Conservation (phyloP, 2,888 invertebrate species). For the Synanthedon vespiformis region DNA sequence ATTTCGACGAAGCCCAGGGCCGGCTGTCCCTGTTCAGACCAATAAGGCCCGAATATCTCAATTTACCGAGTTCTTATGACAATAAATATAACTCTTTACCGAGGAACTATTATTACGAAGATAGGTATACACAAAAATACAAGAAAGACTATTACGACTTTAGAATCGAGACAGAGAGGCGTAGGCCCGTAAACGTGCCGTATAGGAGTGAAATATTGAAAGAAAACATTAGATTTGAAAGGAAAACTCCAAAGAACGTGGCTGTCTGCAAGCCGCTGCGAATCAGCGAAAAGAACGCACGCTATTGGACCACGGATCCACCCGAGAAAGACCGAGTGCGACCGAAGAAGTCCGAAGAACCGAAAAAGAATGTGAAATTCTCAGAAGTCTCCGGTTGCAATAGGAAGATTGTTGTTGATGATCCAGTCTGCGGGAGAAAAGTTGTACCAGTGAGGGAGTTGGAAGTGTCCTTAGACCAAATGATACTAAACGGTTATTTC, state of each 20-base stretch:
- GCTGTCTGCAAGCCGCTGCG: conserved; percentile 58
- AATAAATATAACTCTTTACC: conserved; percentile 58
- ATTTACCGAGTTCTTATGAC: conserved; percentile 49
- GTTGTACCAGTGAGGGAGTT: conserved; percentile 59
- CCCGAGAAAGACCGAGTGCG: conserved; percentile 33
- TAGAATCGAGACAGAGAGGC: conserved; percentile 45
- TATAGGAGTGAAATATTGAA: not conserved
- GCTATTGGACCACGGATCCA: conserved; percentile 55
- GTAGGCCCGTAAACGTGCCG: conserved; percentile 10
- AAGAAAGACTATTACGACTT: conserved; percentile 61
- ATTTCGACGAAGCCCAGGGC: conserved; percentile 62
- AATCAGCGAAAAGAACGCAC: conserved; percentile 44
- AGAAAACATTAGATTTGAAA: conserved; percentile 1
- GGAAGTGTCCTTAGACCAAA: conserved; percentile 62
- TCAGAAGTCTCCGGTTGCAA: conserved; percentile 63
- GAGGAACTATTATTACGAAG: conserved; percentile 49
- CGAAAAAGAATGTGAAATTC: conserved; percentile 63
- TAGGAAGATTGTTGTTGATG: conserved; percentile 58
- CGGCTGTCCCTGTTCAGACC: conserved; percentile 58
- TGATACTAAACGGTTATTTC: conserved; percentile 64
- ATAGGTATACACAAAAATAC: conserved; percentile 32
- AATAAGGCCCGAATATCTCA: conserved; percentile 60
- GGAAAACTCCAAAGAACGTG: conserved; percentile 34
- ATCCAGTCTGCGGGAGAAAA: conserved; percentile 52
- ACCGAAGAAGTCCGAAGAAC: conserved; percentile 42